These are phyloP conservation scores for Rhynchotus rufescens DNA, from an alignment of 2,797 vertebrate genomes.

Conservation along the genomic window DNA sequence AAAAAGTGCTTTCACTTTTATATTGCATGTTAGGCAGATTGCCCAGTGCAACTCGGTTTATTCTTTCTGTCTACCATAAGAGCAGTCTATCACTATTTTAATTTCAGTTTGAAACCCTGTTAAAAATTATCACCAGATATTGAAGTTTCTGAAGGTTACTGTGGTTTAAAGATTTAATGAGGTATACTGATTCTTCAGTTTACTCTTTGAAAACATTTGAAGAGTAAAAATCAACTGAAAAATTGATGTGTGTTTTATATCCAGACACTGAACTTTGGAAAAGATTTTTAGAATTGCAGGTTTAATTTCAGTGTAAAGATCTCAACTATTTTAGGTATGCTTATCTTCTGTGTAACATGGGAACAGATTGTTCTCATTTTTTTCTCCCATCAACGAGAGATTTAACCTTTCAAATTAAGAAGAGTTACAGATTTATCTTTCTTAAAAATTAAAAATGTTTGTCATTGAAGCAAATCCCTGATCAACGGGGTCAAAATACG, in stretches of 20 bases:
- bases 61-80: neutral
- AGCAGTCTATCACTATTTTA: neutral
- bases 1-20: neutral
- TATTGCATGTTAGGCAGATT: neutral
- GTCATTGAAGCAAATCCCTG: neutral
- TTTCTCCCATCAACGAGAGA: neutral
- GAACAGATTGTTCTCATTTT: slow-evolving; percentile 3
- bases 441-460: neutral
- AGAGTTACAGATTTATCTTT: neutral
- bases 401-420: neutral
- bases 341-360: neutral
- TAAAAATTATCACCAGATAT: neutral
- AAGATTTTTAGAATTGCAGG: neutral
- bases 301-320: neutral
- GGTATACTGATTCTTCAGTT: neutral
- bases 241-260: neutral
- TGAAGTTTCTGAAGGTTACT: neutral
- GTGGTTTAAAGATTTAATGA: neutral
- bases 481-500: neutral
- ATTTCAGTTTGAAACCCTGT: neutral
- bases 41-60: neutral
- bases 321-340: neutral
- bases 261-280: neutral
- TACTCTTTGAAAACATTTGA: neutral
- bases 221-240: neutral